These are phyloP conservation scores for Nasonia oneida DNA, from an alignment of 2,888 invertebrate species.

Conservation along the genomic window DNA sequence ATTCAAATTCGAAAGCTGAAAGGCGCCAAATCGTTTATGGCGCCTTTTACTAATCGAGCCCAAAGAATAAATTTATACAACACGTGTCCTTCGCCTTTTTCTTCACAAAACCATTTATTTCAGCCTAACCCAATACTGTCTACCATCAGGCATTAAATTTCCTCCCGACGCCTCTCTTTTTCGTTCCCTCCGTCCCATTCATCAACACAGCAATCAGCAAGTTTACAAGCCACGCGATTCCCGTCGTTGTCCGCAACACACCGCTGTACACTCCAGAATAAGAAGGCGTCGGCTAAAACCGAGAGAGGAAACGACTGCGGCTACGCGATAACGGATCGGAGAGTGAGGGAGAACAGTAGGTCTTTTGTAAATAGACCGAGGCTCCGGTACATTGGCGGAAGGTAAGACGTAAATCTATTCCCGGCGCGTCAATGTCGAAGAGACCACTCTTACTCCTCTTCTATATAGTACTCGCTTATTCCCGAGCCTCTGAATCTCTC, in stretches of 20 bases:
- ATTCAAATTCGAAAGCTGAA: too few species aligned
- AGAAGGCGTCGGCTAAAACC: neutral
- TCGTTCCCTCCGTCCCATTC: neutral
- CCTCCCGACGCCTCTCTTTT: neutral
- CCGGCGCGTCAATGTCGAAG: slow-evolving; percentile 25
- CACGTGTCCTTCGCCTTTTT: neutral
- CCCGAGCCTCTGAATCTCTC: neutral
- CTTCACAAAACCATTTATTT: neutral
- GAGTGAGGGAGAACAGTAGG: neutral
- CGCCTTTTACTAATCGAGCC: too few species aligned
- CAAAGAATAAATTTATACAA: too few species aligned
- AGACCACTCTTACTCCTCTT: neutral
- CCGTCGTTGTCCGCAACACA: neutral
- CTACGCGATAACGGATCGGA: neutral
- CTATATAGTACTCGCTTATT: neutral
- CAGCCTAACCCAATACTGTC: neutral
- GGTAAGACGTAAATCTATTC: slow-evolving; percentile 12
- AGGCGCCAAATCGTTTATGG: too few species aligned
- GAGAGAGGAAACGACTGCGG: neutral
- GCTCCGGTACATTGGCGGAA: neutral
- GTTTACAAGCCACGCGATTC: neutral
- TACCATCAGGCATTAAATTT: neutral
- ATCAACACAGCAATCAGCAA: slow-evolving; percentile 1
- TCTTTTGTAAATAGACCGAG: slow-evolving; percentile 12
- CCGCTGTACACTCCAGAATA: neutral